These are phyloP conservation scores for Rhizomys pruinosus DNA, from an alignment of 2,113 vertebrate species.

Conservation along the genomic window DNA sequence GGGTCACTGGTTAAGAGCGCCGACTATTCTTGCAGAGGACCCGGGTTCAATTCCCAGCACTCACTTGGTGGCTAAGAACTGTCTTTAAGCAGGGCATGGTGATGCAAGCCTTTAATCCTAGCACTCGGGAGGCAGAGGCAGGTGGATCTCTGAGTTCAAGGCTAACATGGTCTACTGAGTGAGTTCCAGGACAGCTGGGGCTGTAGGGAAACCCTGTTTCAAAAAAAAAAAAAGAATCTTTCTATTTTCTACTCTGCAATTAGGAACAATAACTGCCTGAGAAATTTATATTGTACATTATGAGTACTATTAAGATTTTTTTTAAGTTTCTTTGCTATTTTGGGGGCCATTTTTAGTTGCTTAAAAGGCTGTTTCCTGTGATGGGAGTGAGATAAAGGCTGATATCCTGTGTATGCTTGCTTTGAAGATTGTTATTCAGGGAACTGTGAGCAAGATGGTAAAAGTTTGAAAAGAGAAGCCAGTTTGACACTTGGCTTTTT, in stretches of 20 bases:
- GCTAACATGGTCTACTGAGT: no score
- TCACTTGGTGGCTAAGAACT: no score
- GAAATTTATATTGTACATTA: slow-evolving; percentile 56
- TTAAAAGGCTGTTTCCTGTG: slow-evolving; percentile 71
- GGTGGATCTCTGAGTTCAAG: no score
- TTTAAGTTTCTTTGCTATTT: slow-evolving; percentile 66
- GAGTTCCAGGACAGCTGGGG: no score
- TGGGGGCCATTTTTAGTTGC: slow-evolving; percentile 63
- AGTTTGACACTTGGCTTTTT: slow-evolving; percentile 10
- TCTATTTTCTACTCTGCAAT: slow-evolving; percentile 43
- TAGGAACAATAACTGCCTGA: slow-evolving; percentile 16
- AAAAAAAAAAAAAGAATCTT: background rate
- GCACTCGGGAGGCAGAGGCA: no score
- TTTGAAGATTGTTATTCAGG: slow-evolving; percentile 72
- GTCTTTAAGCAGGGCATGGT: no score
- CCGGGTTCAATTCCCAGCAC: no score
- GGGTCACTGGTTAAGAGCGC: no score
- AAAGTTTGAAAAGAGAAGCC: slow-evolving; percentile 35
- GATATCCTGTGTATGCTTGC: slow-evolving; percentile 56
- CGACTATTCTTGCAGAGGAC: no score
- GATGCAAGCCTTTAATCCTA: no score
- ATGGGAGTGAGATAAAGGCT: slow-evolving; percentile 65
- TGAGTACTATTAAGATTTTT: slow-evolving; percentile 29
- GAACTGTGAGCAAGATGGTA: slow-evolving; percentile 24
- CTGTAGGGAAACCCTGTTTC: no score